Percentiles rank a stretch among this genome's conserved stretches.
phyloP scores from a whole-genome alignment of 2,888 invertebrate genomes.

The Formica aserva region DNA sequence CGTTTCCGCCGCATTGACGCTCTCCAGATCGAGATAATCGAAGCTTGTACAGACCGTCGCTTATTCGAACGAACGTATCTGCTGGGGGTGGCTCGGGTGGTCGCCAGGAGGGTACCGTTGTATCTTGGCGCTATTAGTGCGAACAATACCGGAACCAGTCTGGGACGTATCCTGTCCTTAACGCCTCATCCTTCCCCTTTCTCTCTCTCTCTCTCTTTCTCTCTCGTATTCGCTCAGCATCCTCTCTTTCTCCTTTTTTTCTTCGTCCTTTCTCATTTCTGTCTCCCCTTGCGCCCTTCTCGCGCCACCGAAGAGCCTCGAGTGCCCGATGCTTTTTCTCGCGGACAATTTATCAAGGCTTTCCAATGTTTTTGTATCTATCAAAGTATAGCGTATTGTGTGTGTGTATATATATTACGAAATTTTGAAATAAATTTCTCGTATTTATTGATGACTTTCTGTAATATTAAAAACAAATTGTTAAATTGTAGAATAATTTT shows the following conservation, averaged over 20 bases:
- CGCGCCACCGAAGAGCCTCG: conserved; percentile 71
- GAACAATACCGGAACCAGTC: conserved; percentile 84
- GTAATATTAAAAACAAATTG: too few relatives aligned
- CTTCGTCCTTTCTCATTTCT: conserved; percentile 55
- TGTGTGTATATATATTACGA: conserved; percentile 15
- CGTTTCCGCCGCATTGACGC: conserved; percentile 79
- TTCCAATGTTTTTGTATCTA: conserved; percentile 81
- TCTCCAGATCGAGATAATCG: conserved; percentile 85
- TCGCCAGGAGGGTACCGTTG: conserved; percentile 72
- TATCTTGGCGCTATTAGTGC: conserved; percentile 84
- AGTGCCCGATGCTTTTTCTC: conserved; percentile 79
- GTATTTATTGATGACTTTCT: too few relatives aligned
- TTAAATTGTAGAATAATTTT: too few relatives aligned
- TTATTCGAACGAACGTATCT: conserved; percentile 72
- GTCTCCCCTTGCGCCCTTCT: conserved; percentile 63
- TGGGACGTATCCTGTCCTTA: conserved; percentile 84
- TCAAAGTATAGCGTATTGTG: conserved; percentile 75
- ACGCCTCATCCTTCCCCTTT: conserved; percentile 76
- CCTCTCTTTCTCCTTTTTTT: conserved; percentile 25
- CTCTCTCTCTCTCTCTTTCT: conserved; percentile 20
- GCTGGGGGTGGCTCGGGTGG: conserved; percentile 64
- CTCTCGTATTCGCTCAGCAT: conserved; percentile 19
- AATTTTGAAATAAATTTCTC: too few relatives aligned
- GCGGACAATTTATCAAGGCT: conserved; percentile 82
- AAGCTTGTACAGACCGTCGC: conserved; percentile 77